A percentile compares a stretch with the other conserved stretches of the same genome.
Evolutionary conservation across 2,888 invertebrate species (phyloP).

Genomic region (Netelia inedita): DNA sequence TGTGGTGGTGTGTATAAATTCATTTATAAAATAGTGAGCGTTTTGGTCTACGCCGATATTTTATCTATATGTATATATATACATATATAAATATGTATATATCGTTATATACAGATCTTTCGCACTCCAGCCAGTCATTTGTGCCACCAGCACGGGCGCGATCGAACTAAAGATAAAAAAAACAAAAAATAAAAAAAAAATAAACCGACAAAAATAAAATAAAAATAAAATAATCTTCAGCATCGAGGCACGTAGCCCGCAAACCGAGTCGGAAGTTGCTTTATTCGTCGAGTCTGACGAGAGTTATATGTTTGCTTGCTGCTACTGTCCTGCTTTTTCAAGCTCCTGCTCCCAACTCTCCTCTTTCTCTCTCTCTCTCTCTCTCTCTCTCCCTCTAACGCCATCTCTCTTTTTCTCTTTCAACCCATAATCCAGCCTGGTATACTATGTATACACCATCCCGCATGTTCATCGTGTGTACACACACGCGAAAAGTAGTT

Average conservation of each 20-base stretch:
- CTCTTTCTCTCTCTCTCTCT: slow-evolving; percentile 12
- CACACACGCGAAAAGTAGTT: slow-evolving; percentile 1
- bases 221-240: slow-evolving; percentile 11
- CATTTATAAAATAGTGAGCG: slow-evolving; percentile 46
- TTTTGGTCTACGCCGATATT: background rate
- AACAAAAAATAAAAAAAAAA: background rate
- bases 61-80: slow-evolving; percentile 5
- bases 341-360: background rate
- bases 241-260: slow-evolving; percentile 13
- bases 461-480: background rate
- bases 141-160: background rate
- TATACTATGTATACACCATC: background rate
- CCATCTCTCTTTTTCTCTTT: slow-evolving; percentile 11
- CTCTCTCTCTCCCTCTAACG: background rate
- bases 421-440: background rate
- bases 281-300: slow-evolving; percentile 39
- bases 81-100: background rate
- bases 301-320: slow-evolving; percentile 37
- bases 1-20: slow-evolving; percentile 11
- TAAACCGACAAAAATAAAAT: background rate
- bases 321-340: background rate
- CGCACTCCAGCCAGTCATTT: background rate
- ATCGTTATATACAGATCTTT: background rate
- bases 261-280: slow-evolving; percentile 50
- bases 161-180: slow-evolving; percentile 27